Base-by-base conservation (phyloP, 2,888 invertebrate genomes). In the Scotopteryx bipunctaria region DNA sequence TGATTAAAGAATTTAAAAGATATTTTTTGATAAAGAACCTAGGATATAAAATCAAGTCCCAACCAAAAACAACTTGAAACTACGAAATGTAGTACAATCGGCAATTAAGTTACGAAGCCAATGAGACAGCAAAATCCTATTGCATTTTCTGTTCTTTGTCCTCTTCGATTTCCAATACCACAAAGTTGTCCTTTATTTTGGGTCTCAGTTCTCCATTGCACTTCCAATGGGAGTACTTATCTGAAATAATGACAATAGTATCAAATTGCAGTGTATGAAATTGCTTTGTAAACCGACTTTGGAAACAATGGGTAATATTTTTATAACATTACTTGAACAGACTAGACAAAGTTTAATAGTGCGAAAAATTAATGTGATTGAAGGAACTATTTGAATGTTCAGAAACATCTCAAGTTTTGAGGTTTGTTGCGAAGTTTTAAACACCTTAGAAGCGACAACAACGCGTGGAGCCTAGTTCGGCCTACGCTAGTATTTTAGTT, bases 121-220 rank as follows among this genome's bases (percentile, higher is more conserved):
- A 44, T 47, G 51, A 49, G 48, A 45, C 50, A 44, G 45, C 41
- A 9, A 55, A 55, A 50, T 48, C 45, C 51, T 27, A 51, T 47
- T 57, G 50, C 42, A 45, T 43, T 48, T 9, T 36, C 33, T 38
- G 36, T 47, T 54, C 54, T 46, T 51, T 52, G 57, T 59, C 23
- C 49, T 29, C 57, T 60, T 53, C 53, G 53, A 48, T 59, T 59
- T 56, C 56, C 53, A 41, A 56, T 59, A 56, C 55, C 42, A 36
- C 53, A 49, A 15, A 38, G 52, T 37, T 49, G 36, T 43, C 43
- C 43, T 59, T 59, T 53, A 50, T 53, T 53, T 56, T 41, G 46
- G 41, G 49, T 54, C 35, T 52, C 31, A 27, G 33, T 40, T 45
- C 36, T 40, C 31, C 19, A 38, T 42, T 49, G 44, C 46, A 36